Evolutionary conservation across 1,140 invertebrate genomes (phyloP), one percentile per base, ranked within the genome.

Genomic region (Heliconius eleuchia): DNA sequence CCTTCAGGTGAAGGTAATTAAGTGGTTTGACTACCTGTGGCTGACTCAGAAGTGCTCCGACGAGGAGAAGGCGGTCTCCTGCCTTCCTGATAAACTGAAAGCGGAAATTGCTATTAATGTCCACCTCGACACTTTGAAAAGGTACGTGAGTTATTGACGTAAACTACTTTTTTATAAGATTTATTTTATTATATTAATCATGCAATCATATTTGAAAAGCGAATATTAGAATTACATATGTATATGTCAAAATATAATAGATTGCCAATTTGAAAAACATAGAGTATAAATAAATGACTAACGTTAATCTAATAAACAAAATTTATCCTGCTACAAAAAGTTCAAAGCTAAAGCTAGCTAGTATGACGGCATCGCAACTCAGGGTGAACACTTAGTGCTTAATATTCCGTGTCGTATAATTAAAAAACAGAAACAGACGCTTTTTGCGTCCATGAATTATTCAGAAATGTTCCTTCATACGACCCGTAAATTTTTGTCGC

Each of bases 11-110:
- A 99, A 99, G 94, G 99, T 99, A 73, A 99, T 99, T 94, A 99
- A 99, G 93, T 99, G 99, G 99, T 99, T 99, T 94, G 99, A 99
- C 95, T 99, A 99, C 93, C 96, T 99, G 81, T 99, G 99, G 99
- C 96, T 99, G 81, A 99, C 98, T 79, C 99, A 99, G 95, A 99
- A 99, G 94, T 99, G 98, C 90, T 99, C 98, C 1, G 99, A 99
- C 92, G 99, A 99, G 92, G 99, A 99, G 92, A 98, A 97, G 93
- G 98, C 98, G 73, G 98, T 99, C 80, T 98, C 97, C 87, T 99
- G 98, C 95, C 96, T 99, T 87, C 98, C 98, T 87, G 99, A 99
- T 95, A 99, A 99, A 95, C 96, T 99, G 82, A 99, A 99, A 95
- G 99, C 99, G 55, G 99, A 99, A 95, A 99, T 99, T 86, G 99